Base-by-base conservation (phyloP, 2,888 invertebrate species). In the Cephus rjabovi region DNA sequence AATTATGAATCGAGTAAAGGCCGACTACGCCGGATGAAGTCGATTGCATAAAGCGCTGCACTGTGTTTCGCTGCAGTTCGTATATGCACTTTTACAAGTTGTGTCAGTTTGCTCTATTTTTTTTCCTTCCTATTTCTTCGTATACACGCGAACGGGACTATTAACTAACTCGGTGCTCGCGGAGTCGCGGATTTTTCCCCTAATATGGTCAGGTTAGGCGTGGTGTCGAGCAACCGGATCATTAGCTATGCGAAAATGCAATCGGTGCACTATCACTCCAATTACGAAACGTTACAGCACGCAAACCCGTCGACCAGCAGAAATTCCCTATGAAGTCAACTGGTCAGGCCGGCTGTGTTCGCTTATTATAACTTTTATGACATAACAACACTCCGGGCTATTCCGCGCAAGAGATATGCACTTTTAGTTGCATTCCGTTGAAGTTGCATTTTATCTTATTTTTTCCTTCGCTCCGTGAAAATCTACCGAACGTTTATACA, bases 211-310 rank as follows among this genome's bases (percentile, higher is more conserved):
- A 40, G 71, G 56, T 80, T 81, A 80, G 84, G 86, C 85, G 84
- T 84, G 83, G 85, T 81, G 80, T 75, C 80, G 82, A 77, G 78
- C 69, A 76, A 80, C 79, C 79, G 81, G 82, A 81, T 82, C 78
- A 80, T 84, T 83, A 84, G 77, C 84, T 81, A 83, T 85, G 85
- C 83, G 86, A 88, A 87, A 87, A 86, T 86, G 87, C 87, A 87
- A 88, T 89, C 85, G 86, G 79, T 35, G 81, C 82, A 83, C 85
- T 85, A 87, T 88, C 87, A 84, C 82, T 87, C 83, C 86, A 88
- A 89, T 90, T 90, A 88, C 89, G 89, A 91, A 88, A 89, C 83
- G 84, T 89, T 88, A 88, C 87, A 82, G 85, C 87, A 86, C 81
- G 33, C 80, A 70, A 74, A n/a, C 40, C 35, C n/a, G 31, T 30